phyloP scores from a whole-genome alignment of 2,797 vertebrate species.

The Phataginus tricuspis region DNA sequence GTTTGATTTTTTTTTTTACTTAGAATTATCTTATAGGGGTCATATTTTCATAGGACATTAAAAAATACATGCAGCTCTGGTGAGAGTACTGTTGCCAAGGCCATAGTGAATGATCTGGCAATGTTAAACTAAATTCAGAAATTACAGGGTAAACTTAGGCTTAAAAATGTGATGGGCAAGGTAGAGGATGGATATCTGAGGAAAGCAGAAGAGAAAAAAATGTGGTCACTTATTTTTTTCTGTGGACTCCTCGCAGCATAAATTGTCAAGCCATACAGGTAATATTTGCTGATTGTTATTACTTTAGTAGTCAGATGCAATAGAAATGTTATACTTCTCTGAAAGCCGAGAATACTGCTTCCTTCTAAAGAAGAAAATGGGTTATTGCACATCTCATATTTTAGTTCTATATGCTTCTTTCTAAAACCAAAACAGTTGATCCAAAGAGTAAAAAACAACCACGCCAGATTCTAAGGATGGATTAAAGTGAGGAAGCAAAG shows the following conservation, averaged over 20 bases:
- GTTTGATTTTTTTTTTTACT: background rate
- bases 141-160: background rate
- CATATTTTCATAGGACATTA: constrained; percentile 20
- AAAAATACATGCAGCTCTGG: background rate
- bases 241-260: background rate
- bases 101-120: constrained; percentile 1
- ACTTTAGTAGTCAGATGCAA: constrained; percentile 15
- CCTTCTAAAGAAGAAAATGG: constrained; percentile 19
- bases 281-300: constrained; percentile 16
- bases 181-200: background rate
- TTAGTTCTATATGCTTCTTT: constrained; percentile 41
- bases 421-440: constrained; percentile 35
- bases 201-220: constrained; percentile 18
- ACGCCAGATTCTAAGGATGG: background rate
- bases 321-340: constrained; percentile 1
- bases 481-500: background rate
- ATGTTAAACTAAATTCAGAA: constrained; percentile 35
- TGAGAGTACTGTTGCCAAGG: background rate
- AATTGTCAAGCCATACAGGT: constrained; percentile 20
- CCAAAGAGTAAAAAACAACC: background rate
- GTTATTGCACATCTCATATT: constrained; percentile 11
- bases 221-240: constrained; percentile 17
- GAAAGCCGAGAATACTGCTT: constrained; percentile 1
- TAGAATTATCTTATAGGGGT: constrained; percentile 47
- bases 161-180: background rate